Percentiles rank a stretch among this genome's conserved stretches.
Conservation (phyloP, 2,113 vertebrate species). For the Ahaetulla prasina region DNA sequence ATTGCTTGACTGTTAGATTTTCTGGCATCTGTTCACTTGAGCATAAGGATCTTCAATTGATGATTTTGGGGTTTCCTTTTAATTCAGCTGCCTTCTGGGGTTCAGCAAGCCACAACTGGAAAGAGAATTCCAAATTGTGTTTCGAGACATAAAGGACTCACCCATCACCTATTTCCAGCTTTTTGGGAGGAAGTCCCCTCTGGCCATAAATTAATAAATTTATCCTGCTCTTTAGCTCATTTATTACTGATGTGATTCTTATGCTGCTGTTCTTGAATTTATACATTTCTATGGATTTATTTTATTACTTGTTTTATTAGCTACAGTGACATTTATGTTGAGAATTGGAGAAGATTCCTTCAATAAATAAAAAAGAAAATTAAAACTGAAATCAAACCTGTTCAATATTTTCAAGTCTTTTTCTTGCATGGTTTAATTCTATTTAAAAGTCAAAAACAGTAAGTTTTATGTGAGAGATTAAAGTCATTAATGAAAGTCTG, state of each 20-base stretch:
- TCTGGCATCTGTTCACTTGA: background rate
- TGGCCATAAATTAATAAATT: background rate
- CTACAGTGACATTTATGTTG: background rate
- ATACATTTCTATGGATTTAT: background rate
- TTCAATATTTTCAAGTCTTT: background rate
- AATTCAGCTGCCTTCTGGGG: background rate
- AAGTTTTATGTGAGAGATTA: background rate
- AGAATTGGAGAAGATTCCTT: background rate
- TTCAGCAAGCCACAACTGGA: background rate
- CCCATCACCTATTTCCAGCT: background rate
- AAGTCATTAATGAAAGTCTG: background rate
- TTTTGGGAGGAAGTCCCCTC: background rate
- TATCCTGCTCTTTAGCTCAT: background rate
- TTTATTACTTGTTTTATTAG: background rate
- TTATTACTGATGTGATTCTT: background rate
- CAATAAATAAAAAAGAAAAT: background rate
- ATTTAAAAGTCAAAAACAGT: background rate
- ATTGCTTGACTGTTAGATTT: background rate
- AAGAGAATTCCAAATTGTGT: background rate
- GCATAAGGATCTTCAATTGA: background rate
- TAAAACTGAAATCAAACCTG: background rate
- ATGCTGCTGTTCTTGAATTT: background rate
- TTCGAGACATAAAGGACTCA: background rate
- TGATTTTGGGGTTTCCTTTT: background rate
- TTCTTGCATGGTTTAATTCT: background rate